These are phyloP conservation scores for Strongylocentrotus purpuratus DNA, from an alignment of 35 echinoderm and acorn worm species.

Conservation along the genomic window DNA sequence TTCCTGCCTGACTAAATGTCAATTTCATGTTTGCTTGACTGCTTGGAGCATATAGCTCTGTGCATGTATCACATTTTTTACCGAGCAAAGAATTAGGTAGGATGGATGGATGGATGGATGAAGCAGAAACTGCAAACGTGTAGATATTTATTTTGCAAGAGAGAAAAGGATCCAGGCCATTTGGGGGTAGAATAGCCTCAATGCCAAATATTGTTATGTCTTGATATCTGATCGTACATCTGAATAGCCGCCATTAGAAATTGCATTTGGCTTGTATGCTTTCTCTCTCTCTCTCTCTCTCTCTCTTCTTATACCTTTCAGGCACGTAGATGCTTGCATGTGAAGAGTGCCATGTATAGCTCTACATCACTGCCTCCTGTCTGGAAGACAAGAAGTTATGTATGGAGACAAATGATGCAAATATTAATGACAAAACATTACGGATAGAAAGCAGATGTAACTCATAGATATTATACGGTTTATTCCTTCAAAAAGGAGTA, in stretches of 20 bases:
- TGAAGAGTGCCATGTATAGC: neutral
- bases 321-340: neutral
- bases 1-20: neutral
- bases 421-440: neutral
- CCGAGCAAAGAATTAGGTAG: neutral
- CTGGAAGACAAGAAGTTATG: neutral
- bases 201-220: neutral
- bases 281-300: neutral
- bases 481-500: neutral
- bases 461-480: neutral
- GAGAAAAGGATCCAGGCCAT: neutral
- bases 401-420: neutral
- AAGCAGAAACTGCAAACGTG: neutral
- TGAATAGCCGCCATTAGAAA: neutral
- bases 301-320: neutral
- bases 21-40: conserved; percentile 3
- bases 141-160: neutral
- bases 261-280: neutral
- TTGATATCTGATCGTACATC: neutral
- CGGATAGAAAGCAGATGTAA: neutral
- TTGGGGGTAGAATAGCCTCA: conserved; percentile 9
- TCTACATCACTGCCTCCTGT: too few species aligned
- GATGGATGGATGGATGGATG: neutral
- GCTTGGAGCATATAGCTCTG: neutral
- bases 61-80: neutral